Evolutionary conservation across 2,113 vertebrate genomes (phyloP), one percentile per base, ranked within the genome.

Genomic region (Megalops atlanticus): DNA sequence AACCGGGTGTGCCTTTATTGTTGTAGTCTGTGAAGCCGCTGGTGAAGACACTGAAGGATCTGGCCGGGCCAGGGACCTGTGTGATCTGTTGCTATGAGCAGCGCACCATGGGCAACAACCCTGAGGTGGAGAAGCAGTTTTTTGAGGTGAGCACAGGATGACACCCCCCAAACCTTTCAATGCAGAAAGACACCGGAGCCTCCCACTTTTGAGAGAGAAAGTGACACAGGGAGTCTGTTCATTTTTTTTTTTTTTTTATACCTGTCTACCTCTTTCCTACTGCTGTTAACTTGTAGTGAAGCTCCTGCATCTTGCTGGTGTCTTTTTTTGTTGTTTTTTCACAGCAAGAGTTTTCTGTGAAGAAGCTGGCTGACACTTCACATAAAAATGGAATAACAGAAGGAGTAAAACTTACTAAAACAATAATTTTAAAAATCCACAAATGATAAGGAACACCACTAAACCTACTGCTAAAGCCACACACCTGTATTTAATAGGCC

Each of bases 31-130:
- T 98, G 78, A 92, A 94, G 83, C 98, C 98, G 0, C 84, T 99
- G 43, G 91, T 97, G 90, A 96, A 97, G 90, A 98, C 95, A 0
- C 87, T 99, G 86, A 97, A 94, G 77, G 91, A 94, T 73, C 94
- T 99, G 36, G 91, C 95, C 43, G 95, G 96, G 88, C 92, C 93
- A 3, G 91, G 96, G 16, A 99, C 97, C 0, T 94, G 92, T 68
- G 85, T 99, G 82, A 93, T 99, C 88, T 99, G 98, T 89, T 99
- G 97, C 88, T 99, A 99, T 0, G 97, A 99, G 77, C 93, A 99
- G 82, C 95, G 98, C 75, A 99, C 97, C 0, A 88, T 97, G 89
- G 98, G 98, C 0, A 90, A 95, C 88, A 99, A 99, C 83, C 97
- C 98, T 82, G 92, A 96, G 89, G 95, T 99, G 64, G 97, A 99